phyloP scores from a whole-genome alignment of 2,113 vertebrate genomes.

The Dasypus novemcinctus region DNA sequence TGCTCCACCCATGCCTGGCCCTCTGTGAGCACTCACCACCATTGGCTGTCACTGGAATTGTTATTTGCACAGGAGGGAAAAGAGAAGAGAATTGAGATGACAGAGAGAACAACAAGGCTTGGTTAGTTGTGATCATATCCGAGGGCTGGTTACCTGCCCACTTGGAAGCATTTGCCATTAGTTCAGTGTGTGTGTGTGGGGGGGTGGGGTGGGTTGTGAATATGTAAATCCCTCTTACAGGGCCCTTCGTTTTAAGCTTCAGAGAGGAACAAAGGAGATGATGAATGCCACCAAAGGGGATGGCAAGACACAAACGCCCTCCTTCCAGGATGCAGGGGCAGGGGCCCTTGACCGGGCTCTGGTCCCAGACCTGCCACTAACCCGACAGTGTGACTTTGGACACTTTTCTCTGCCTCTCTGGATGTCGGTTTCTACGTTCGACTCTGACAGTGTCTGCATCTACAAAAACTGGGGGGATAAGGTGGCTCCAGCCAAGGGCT shows the following conservation, averaged over 20 bases:
- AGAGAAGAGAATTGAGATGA: neutral
- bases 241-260: neutral
- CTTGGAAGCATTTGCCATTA: too few species aligned
- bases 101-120: neutral
- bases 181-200: neutral
- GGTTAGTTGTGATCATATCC: accelerated
- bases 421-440: neutral
- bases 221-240: neutral
- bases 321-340: accelerated
- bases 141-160: neutral
- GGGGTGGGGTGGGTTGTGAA: neutral
- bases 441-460: neutral
- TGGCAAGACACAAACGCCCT: accelerated
- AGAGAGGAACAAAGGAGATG: neutral
- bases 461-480: neutral
- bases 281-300: accelerated
- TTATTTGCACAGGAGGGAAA: neutral
- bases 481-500: neutral
- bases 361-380: neutral
- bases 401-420: neutral
- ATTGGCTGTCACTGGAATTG: accelerated
- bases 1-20: accelerated
- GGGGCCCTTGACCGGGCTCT: too few species aligned
- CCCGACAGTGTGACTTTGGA: accelerated
- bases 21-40: accelerated